These are phyloP conservation scores for Oriolus oriolus DNA, from an alignment of 2,113 vertebrate genomes.

Conservation along the genomic window DNA sequence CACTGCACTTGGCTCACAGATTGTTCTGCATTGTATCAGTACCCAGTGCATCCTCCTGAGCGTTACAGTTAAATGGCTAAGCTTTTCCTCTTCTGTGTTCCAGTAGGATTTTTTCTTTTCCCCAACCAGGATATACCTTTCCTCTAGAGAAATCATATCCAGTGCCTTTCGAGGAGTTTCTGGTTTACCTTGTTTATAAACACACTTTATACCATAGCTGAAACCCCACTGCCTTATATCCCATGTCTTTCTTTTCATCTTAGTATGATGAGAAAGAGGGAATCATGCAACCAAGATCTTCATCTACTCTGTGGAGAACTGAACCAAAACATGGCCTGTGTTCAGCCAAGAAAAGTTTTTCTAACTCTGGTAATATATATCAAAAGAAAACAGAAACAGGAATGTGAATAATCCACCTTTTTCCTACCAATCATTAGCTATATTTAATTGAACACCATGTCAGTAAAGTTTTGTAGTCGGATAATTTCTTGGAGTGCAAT, in stretches of 20 bases:
- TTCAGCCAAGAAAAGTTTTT: not conserved
- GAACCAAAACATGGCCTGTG: not conserved
- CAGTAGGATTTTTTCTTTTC: not conserved
- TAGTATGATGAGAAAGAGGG: not conserved
- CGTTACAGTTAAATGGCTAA: not conserved
- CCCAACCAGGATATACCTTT: fast-evolving
- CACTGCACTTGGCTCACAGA: not conserved
- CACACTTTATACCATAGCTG: not conserved
- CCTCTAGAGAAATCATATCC: not conserved
- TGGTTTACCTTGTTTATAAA: not conserved
- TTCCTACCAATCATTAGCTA: not conserved
- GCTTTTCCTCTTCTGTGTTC: not conserved
- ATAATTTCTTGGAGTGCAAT: not conserved
- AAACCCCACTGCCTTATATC: not conserved
- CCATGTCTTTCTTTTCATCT: not conserved
- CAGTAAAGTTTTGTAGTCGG: not conserved
- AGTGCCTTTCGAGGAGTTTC: not conserved
- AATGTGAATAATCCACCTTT: not conserved
- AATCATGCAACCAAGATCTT: not conserved
- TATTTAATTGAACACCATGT: not conserved
- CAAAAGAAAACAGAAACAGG: not conserved
- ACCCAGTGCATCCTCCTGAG: not conserved
- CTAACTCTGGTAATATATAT: not conserved
- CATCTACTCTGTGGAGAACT: not conserved
- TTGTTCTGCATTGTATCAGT: not conserved